Conservation (phyloP, 2,113 vertebrate genomes). For the Athene noctua region DNA sequence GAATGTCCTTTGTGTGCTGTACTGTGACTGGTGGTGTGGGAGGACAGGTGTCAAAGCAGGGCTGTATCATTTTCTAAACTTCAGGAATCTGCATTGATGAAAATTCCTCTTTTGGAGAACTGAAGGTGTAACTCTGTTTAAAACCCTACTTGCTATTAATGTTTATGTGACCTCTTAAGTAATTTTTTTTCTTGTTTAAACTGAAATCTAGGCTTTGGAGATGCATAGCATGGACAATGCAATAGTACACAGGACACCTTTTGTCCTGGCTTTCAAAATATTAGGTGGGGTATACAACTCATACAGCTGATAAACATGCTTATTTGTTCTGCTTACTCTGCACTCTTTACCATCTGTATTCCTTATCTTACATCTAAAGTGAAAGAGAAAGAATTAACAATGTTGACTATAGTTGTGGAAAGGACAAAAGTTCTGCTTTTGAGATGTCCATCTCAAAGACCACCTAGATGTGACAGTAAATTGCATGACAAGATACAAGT, state of each 20-base stretch:
- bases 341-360: not conserved
- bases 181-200: not conserved
- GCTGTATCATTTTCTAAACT: not conserved
- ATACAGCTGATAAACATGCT: not conserved
- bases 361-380: not conserved
- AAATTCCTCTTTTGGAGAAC: not conserved
- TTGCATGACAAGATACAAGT: not conserved
- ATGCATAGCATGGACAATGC: not conserved
- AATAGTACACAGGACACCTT: not conserved
- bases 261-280: not conserved
- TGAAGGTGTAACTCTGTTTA: not conserved
- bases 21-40: not conserved
- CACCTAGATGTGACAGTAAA: not conserved
- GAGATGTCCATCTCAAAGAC: not conserved
- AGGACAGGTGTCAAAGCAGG: constrained; percentile 34
- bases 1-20: not conserved
- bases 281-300: not conserved
- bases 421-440: not conserved
- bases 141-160: not conserved
- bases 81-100: constrained; percentile 7
- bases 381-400: accelerated
- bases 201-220: not conserved
- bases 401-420: not conserved
- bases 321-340: not conserved
- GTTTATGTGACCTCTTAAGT: not conserved